These are phyloP conservation scores for Serinus canaria DNA, from an alignment of 2,113 vertebrate genomes.

Conservation along the genomic window DNA sequence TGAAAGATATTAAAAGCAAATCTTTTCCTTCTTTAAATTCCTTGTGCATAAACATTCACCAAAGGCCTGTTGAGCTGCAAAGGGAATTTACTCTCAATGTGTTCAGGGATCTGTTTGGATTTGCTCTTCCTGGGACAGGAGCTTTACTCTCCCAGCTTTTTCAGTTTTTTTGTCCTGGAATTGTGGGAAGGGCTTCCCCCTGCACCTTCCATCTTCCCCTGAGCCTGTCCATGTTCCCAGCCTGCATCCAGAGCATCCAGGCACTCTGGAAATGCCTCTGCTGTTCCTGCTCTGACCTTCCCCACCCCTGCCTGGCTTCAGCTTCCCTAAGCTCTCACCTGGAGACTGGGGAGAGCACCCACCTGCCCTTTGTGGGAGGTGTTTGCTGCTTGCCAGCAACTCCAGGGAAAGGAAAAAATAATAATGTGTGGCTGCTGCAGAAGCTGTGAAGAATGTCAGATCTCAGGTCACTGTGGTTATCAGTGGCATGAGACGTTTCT, in stretches of 20 bases:
- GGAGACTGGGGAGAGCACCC: rapidly evolving
- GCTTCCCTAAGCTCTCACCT: neutral
- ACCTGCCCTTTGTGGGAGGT: neutral
- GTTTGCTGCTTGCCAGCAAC: neutral
- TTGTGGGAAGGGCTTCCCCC: neutral
- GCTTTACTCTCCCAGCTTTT: neutral
- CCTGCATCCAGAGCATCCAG: neutral
- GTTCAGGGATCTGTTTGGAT: neutral
- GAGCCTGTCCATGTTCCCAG: neutral
- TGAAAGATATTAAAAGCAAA: neutral
- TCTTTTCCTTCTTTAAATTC: neutral
- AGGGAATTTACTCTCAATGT: neutral
- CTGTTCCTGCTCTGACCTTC: neutral
- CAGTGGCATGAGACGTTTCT: neutral
- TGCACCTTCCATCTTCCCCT: neutral
- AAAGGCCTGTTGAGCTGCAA: neutral
- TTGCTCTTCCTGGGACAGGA: neutral
- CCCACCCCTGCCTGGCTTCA: neutral
- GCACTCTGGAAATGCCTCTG: neutral
- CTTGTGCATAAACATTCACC: neutral
- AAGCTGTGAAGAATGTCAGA: neutral
- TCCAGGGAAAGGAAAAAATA: neutral
- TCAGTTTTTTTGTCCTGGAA: neutral
- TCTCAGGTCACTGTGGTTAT: neutral
- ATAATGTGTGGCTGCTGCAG: neutral